phyloP scores from a whole-genome alignment of 1,140 invertebrate genomes.

The Leptinotarsa undecemlineata region DNA sequence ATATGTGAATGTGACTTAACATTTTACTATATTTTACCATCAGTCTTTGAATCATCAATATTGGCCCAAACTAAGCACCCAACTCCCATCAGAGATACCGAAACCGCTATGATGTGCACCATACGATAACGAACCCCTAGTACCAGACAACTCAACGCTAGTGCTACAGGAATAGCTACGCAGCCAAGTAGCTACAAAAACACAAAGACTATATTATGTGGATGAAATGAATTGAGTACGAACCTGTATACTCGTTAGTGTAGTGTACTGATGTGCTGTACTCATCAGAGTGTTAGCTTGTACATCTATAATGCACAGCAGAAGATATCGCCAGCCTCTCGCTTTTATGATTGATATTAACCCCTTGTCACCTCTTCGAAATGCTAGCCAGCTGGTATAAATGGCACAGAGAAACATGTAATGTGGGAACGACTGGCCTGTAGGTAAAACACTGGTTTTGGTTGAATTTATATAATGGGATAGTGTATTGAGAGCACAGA shows the following conservation, averaged over 20 bases:
- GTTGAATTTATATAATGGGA: constrained; percentile 74
- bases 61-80: constrained; percentile 84
- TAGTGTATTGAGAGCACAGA: constrained; percentile 76
- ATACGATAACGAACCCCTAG: constrained; percentile 71
- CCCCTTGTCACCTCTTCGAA: constrained; percentile 65
- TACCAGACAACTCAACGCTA: constrained; percentile 73
- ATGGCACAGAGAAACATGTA: constrained; percentile 76
- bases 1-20: too few species aligned
- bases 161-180: constrained; percentile 81
- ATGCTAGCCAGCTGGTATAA: constrained; percentile 76
- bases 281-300: constrained; percentile 77
- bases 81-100: constrained; percentile 79
- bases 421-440: constrained; percentile 80
- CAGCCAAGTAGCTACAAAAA: constrained; percentile 81
- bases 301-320: constrained; percentile 79
- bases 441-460: constrained; percentile 71
- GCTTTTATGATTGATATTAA: constrained; percentile 69
- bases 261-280: constrained; percentile 73
- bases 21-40: constrained; percentile 56
- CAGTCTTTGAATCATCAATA: constrained; percentile 69
- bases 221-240: constrained; percentile 1
- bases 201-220: constrained; percentile 2
- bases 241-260: constrained; percentile 67
- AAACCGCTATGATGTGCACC: constrained; percentile 80
- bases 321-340: constrained; percentile 73